Evolutionary conservation across 2,888 invertebrate genomes (phyloP), one percentile per base, ranked within the genome.

Genomic region (Cosmia pyralina): DNA sequence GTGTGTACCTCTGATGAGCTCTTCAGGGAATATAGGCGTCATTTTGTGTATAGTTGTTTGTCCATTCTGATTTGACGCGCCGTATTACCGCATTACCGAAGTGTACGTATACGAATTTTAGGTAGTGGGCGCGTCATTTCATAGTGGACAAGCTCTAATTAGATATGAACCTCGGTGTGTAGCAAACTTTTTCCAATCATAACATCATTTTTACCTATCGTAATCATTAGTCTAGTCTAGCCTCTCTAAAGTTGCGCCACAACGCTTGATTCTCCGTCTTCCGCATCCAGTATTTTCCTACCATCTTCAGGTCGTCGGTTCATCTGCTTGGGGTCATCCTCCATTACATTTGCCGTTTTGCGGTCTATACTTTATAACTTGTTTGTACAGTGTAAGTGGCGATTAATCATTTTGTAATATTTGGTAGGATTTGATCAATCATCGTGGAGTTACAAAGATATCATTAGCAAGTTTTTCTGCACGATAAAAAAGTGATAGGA

Each of bases 221-320:
- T 46, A 22, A 72, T 72, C 48, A 11, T 10, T n/a, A 4, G 4
- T 15, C 22, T n/a, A 4, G 4, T 15, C 22, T 63, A 10, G 11
- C 38, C 41, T 50, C 19, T 34, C 41, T 67, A 19, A 52, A 19
- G 15, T 79, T 79, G 52, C 69, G 17, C 46, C 77, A 79, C 19
- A n/a, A 34, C 28, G 57, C 22, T 34, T 22, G 7, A 22, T 38
- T 34, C 41, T 28, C 50, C 28, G 28, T 28, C 66, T 79, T 82
- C 79, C 82, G 82, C 66, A 70, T 82, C 79, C 78, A 82, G 50
- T 82, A 48, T 41, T 13, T 62, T 55, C 19, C 28, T 46, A 52
- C 38, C 48, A 63, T 77, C 67, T 71, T 71, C 63, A 82, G 78
- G 82, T 79, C 71, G 46, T 28, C 6, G 7, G 82, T 50, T 82